Percentiles rank a stretch among this genome's conserved stretches.
Evolutionary conservation across 53 echinoderm and acorn worm species (phyloP).

Genomic region (Henricia sp.): DNA sequence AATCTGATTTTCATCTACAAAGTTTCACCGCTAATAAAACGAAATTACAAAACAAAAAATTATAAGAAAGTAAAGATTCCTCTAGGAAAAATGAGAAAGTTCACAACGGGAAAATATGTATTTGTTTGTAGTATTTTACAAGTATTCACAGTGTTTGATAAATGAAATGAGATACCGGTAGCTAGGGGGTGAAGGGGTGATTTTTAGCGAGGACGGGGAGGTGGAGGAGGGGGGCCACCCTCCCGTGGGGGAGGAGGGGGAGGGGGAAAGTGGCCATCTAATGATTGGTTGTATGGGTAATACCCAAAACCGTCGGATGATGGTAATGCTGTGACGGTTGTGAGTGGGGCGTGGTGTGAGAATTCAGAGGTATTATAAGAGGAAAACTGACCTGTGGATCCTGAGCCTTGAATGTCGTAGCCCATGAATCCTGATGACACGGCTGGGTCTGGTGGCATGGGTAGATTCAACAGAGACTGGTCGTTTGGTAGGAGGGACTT

Average conservation of each 20-base stretch:
- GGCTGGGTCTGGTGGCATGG: slow-evolving; percentile 84
- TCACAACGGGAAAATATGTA: neutral
- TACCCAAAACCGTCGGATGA: slow-evolving; percentile 49
- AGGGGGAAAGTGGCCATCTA: slow-evolving; percentile 40
- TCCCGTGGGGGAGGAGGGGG: slow-evolving; percentile 72
- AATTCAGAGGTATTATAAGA: slow-evolving; percentile 46
- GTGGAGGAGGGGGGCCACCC: slow-evolving; percentile 61
- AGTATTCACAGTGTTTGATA: neutral
- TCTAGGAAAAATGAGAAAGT: neutral
- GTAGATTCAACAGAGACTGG: slow-evolving; percentile 83
- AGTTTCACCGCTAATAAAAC: neutral
- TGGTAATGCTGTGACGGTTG: slow-evolving; percentile 82
- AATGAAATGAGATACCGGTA: neutral
- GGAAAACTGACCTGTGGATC: slow-evolving; percentile 51
- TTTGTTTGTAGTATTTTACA: slow-evolving; percentile 15
- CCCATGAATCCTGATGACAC: slow-evolving; percentile 32
- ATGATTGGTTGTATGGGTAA: slow-evolving; percentile 28
- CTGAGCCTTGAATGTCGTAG: slow-evolving; percentile 24
- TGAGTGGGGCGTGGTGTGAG: slow-evolving; percentile 55
- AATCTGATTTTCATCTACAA: no score
- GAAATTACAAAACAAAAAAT: neutral
- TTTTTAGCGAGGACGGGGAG: slow-evolving; percentile 54
- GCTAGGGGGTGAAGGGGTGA: neutral
- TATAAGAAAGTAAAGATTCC: neutral
- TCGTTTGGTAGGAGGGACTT: slow-evolving; percentile 54